Conservation (phyloP, 2,888 invertebrate species). For the Gonocerus acuteangulatus region DNA sequence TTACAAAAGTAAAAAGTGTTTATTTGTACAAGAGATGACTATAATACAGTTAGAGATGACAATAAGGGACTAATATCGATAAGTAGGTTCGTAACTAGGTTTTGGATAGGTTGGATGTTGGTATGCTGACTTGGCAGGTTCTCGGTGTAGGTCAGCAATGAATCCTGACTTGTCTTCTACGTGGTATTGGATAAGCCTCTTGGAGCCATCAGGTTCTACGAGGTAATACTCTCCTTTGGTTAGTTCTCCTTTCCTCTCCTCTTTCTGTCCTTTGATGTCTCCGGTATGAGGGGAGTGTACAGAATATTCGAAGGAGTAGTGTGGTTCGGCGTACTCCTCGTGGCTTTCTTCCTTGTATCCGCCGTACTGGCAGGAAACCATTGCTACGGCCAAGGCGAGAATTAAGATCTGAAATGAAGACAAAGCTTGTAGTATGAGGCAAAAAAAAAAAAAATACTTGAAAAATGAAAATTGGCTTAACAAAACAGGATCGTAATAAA, state of each 20-base stretch:
- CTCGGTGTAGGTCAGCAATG: slow-evolving; percentile 53
- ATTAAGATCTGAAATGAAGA: neutral
- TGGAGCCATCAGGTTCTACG: slow-evolving; percentile 61
- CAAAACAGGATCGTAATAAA: too few relatives aligned
- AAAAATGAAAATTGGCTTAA: too few relatives aligned
- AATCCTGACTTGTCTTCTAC: slow-evolving; percentile 71
- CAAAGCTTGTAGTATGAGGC: neutral
- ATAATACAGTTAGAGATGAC: too few relatives aligned
- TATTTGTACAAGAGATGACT: too few relatives aligned
- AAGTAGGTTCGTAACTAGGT: slow-evolving; percentile 1
- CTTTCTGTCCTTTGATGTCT: slow-evolving; percentile 63
- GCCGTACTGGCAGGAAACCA: slow-evolving; percentile 8
- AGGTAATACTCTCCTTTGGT: slow-evolving; percentile 53
- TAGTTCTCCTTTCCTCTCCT: slow-evolving; percentile 62
- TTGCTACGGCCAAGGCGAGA: neutral
- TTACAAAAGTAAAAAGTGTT: too few relatives aligned
- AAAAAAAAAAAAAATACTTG: neutral
- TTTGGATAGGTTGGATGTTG: neutral
- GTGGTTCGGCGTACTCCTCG: slow-evolving; percentile 34
- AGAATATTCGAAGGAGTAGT: slow-evolving; percentile 62
- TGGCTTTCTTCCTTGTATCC: slow-evolving; percentile 1
- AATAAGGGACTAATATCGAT: too few relatives aligned
- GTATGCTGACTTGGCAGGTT: slow-evolving; percentile 1
- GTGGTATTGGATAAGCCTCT: slow-evolving; percentile 63
- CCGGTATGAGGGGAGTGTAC: slow-evolving; percentile 66